Base-by-base conservation (phyloP, 2,888 invertebrate species). In the Callyntrura guangdongensis region DNA sequence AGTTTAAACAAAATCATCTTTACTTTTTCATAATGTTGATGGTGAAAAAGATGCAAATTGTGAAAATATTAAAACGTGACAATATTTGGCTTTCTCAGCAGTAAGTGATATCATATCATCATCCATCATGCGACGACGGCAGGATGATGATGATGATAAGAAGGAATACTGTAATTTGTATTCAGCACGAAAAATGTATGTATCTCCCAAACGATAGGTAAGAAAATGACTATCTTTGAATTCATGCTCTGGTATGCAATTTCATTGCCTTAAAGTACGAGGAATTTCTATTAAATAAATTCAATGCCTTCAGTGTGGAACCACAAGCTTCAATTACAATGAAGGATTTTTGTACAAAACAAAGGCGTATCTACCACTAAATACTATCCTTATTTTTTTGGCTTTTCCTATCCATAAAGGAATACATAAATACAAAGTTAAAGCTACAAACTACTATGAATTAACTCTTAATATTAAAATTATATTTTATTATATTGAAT, bases 141-240 rank as follows among this genome's bases (percentile, higher is more conserved):
- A 6, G 6, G 11, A 53, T 53, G n/a, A n/a, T n/a, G n/a, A 25
- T 25, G 27, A 59, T 69, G 27, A 25, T 36, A 25, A 81, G 27
- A 27, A 49, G 0, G 22, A 74, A 20, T 17, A 20, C 61, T 61
- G 2, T 17, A 61, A 47, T 74, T 25, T 69, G 25, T 61, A 59
- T 11, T 82, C 20, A 22, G 61, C n/a, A 27, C 8, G 53, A 4
- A 53, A 83, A 74, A 77, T 74, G 72, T 83, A 84, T 84, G 89
- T 84, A 89, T 89, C 84, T 79, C 67, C 77, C 67, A 77, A 85
- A 84, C 84, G 67, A 84, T 20, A 89, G 89, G 89, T 89, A 89
- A 89, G 89, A 64, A 79, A 79, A 85, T 84, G 74, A 89, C 74
- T 67, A 77, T 79, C 79, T 89, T 36, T 36, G 6, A 89, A 64